These are phyloP conservation scores for Orientallactaga sibirica DNA, from an alignment of 2,797 vertebrate genomes.

Conservation along the genomic window DNA sequence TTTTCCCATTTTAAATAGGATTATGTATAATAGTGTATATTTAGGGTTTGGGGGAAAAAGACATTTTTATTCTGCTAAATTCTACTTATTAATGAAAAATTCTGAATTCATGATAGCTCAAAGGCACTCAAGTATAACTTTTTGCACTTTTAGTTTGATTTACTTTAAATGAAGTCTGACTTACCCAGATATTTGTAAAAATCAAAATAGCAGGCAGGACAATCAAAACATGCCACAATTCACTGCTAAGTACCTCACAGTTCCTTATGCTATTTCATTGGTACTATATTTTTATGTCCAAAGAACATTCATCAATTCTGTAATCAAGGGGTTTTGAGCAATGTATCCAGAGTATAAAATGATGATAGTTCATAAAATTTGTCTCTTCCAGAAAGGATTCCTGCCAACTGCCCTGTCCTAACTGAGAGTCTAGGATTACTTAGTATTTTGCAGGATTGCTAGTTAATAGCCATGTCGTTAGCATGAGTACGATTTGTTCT, in stretches of 20 bases:
- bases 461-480: slow-evolving; percentile 38
- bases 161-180: slow-evolving; percentile 28
- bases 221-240: background rate
- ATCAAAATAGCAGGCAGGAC: background rate
- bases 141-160: slow-evolving; percentile 18
- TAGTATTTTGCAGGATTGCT: background rate
- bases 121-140: background rate
- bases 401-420: background rate
- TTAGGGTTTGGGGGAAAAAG: background rate
- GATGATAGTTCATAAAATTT: background rate
- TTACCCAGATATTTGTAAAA: slow-evolving; percentile 41
- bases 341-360: slow-evolving; percentile 25
- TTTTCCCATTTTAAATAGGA: slow-evolving; percentile 53
- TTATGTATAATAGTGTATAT: background rate
- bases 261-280: background rate
- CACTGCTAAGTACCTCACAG: background rate
- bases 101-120: slow-evolving; percentile 25
- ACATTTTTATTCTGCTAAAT: background rate
- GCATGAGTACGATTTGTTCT: background rate
- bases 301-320: background rate
- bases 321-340: background rate
- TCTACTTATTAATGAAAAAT: slow-evolving; percentile 55
- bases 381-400: background rate
- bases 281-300: background rate
- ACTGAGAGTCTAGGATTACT: background rate